These are phyloP conservation scores for Anthrax anthrax DNA, from an alignment of 2,888 invertebrate species.

Conservation along the genomic window DNA sequence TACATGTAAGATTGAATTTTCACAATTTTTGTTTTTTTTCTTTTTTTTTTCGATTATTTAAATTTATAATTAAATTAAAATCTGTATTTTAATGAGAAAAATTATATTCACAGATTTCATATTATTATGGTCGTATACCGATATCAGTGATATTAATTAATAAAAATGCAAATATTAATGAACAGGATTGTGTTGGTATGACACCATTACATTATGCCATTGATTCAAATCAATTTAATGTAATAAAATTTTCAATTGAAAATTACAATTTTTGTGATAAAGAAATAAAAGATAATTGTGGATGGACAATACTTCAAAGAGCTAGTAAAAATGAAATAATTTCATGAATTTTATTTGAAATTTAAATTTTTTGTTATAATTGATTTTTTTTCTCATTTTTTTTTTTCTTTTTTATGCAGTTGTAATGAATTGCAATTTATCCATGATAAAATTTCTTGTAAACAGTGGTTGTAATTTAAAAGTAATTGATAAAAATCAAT, in stretches of 20 bases:
- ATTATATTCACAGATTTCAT: slow-evolving; percentile 22
- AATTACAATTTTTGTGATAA: slow-evolving; percentile 27
- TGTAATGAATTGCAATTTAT: slow-evolving; percentile 24
- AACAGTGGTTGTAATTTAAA: slow-evolving; percentile 22
- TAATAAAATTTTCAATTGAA: slow-evolving; percentile 29
- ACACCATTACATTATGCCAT: slow-evolving; percentile 31
- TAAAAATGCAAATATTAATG: slow-evolving; percentile 29
- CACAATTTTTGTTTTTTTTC: too few species aligned
- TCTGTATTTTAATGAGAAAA: too few species aligned
- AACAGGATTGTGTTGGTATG: slow-evolving; percentile 27
- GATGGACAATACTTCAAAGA: slow-evolving; percentile 30
- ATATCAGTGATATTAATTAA: slow-evolving; percentile 29
- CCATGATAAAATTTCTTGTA: slow-evolving; percentile 26
- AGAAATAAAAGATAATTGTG: slow-evolving; percentile 26
- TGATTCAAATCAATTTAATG: slow-evolving; percentile 28
- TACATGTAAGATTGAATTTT: slow-evolving; percentile 28
- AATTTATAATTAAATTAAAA: too few species aligned
- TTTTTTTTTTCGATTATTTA: too few species aligned
- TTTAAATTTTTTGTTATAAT: background rate
- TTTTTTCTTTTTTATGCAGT: slow-evolving; percentile 16
- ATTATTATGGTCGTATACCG: slow-evolving; percentile 28
- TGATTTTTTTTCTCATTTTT: background rate
- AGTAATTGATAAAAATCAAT: slow-evolving; percentile 20
- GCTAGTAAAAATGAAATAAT: slow-evolving; percentile 20
- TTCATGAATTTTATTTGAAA: background rate